These are phyloP conservation scores for Caenorhabditis sp. DNA, from an alignment of 2,888 invertebrate species.

Conservation along the genomic window DNA sequence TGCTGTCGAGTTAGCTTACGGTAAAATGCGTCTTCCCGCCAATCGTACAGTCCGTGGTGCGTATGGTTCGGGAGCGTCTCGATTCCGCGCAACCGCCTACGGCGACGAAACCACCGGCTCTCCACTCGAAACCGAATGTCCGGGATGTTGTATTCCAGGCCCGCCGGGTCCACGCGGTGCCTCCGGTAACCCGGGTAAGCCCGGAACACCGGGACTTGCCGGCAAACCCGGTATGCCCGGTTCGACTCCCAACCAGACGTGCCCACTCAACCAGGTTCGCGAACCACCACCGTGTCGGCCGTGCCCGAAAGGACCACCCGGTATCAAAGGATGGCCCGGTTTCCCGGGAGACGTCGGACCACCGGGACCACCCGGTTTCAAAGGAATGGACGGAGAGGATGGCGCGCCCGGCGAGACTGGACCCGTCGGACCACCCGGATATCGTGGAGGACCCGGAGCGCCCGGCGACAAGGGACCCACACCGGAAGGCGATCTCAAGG, in stretches of 20 bases:
- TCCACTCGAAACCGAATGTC: slow-evolving; percentile 69
- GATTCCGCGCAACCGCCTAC: slow-evolving; percentile 42
- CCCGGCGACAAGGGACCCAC: slow-evolving; percentile 71
- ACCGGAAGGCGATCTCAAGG: slow-evolving; percentile 60
- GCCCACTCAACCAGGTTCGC: slow-evolving; percentile 64
- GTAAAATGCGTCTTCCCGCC: slow-evolving; percentile 36
- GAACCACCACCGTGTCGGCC: slow-evolving; percentile 70
- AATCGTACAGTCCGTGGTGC: slow-evolving; percentile 53
- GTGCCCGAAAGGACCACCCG: slow-evolving; percentile 65
- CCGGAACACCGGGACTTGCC: slow-evolving; percentile 65
- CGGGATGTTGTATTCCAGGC: slow-evolving; percentile 63
- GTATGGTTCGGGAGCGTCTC: slow-evolving; percentile 35
- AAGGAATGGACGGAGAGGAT: slow-evolving; percentile 69
- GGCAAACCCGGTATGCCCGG: slow-evolving; percentile 68
- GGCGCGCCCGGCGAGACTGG: slow-evolving; percentile 66
- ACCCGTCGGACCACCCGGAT: slow-evolving; percentile 57
- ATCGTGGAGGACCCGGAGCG: slow-evolving; percentile 67
- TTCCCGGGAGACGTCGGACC: slow-evolving; percentile 70
- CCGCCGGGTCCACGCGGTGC: slow-evolving; percentile 70
- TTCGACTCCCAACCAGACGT: slow-evolving; percentile 70
- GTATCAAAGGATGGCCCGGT: slow-evolving; percentile 71
- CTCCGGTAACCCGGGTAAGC: slow-evolving; percentile 65
- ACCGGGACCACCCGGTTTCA: slow-evolving; percentile 66
- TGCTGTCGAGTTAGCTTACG: slow-evolving; percentile 52
- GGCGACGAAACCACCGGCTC: slow-evolving; percentile 65